Conservation (phyloP, 2,888 invertebrate genomes). For the Meghimatium bilineatum region DNA sequence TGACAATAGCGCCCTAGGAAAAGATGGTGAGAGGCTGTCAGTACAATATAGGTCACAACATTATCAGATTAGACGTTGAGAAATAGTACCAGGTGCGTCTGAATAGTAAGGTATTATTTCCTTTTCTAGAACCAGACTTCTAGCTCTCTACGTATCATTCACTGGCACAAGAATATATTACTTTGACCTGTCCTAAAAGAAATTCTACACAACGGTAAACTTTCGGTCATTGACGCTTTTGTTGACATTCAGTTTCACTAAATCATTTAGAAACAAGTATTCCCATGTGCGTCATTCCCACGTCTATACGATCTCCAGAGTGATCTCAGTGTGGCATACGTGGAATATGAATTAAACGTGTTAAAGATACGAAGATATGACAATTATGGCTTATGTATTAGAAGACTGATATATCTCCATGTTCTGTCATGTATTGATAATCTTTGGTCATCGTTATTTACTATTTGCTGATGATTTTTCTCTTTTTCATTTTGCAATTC, state of each 20-base stretch:
- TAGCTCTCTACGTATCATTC: background rate
- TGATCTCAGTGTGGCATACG: background rate
- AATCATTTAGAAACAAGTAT: background rate
- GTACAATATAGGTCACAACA: background rate
- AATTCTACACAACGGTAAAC: background rate
- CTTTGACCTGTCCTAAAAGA: background rate
- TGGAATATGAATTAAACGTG: background rate
- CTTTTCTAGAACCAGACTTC: background rate
- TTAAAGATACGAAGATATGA: background rate
- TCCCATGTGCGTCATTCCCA: background rate
- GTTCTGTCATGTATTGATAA: background rate
- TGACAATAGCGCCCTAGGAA: background rate
- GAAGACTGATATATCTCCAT: background rate
- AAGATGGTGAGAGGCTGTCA: background rate
- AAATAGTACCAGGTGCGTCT: background rate
- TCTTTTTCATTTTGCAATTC: background rate
- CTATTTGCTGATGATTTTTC: background rate
- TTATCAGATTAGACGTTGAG: conserved; percentile 3
- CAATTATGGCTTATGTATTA: background rate
- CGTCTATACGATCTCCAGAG: background rate
- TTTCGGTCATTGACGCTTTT: background rate
- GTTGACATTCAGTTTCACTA: background rate
- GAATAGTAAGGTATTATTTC: background rate
- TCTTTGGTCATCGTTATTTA: background rate
- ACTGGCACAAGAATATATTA: background rate